phyloP scores from a whole-genome alignment of 2,113 vertebrate species.

The Mus spicilegus region DNA sequence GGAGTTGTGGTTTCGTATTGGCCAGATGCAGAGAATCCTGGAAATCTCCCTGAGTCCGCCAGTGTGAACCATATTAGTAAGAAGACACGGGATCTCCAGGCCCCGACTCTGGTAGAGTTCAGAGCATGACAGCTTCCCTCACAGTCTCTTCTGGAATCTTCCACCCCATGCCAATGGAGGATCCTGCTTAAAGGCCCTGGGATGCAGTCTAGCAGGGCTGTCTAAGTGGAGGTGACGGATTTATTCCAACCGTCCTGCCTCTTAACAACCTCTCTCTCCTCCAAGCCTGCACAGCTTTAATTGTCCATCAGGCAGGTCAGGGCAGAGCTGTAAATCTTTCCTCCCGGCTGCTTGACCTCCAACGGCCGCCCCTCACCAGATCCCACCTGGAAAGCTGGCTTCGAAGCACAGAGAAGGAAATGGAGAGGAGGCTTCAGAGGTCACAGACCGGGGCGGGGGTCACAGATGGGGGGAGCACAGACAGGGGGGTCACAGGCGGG shows the following conservation, averaged over 20 bases:
- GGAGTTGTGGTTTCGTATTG: background rate
- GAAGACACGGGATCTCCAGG: background rate
- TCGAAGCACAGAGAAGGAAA: background rate
- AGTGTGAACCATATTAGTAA: background rate
- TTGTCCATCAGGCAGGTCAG: constrained; percentile 63
- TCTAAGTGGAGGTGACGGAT: constrained; percentile 62
- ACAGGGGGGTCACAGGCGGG: too few relatives aligned
- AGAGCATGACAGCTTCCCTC: background rate
- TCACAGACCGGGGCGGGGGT: background rate
- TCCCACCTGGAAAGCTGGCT: background rate
- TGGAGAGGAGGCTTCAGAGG: too few relatives aligned
- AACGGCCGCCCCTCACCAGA: background rate
- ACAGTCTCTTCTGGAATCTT: background rate
- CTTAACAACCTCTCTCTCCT: constrained; percentile 18
- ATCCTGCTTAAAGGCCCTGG: background rate
- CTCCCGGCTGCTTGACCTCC: background rate
- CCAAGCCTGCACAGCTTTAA: constrained; percentile 34
- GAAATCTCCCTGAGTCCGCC: too few relatives aligned
- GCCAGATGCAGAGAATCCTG: background rate
- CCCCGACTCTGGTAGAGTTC: background rate
- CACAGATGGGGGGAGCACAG: too few relatives aligned
- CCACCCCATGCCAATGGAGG: background rate
- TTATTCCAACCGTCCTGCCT: constrained; percentile 57
- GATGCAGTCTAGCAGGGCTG: background rate
- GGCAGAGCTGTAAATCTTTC: constrained; percentile 57